Conservation (phyloP, 2,797 vertebrate species). For the Sylvia borin region DNA sequence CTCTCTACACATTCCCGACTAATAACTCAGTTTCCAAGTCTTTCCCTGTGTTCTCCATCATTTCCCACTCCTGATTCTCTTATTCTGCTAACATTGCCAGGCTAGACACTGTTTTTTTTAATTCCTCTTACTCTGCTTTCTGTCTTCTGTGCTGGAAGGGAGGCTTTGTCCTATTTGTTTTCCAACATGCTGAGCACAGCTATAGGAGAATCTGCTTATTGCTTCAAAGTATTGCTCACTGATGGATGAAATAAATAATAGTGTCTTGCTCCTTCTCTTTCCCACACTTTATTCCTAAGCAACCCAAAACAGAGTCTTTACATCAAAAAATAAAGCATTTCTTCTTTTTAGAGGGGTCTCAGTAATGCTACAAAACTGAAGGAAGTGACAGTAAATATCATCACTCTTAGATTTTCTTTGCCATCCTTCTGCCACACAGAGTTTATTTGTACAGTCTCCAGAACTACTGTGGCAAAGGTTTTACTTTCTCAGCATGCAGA, state of each 20-base stretch:
- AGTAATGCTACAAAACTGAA: background rate
- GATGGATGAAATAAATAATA: background rate
- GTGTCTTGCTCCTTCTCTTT: background rate
- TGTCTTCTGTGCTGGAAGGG: background rate
- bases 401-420: background rate
- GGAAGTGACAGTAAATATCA: background rate
- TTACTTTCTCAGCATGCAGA: background rate
- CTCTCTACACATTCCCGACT: background rate
- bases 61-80: background rate
- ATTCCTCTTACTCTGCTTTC: background rate
- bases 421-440: background rate
- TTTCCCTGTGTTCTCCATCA: background rate
- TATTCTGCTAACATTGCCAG: background rate
- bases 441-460: slow-evolving; percentile 3
- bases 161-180: background rate
- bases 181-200: background rate
- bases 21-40: background rate
- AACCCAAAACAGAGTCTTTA: background rate
- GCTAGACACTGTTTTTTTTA: background rate
- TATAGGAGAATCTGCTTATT: background rate
- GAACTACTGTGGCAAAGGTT: background rate
- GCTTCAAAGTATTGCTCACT: background rate
- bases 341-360: background rate
- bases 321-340: background rate
- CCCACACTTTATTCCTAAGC: background rate